These are phyloP conservation scores for Lasioglossum albipes DNA, from an alignment of 1,140 invertebrate species.

Conservation along the genomic window DNA sequence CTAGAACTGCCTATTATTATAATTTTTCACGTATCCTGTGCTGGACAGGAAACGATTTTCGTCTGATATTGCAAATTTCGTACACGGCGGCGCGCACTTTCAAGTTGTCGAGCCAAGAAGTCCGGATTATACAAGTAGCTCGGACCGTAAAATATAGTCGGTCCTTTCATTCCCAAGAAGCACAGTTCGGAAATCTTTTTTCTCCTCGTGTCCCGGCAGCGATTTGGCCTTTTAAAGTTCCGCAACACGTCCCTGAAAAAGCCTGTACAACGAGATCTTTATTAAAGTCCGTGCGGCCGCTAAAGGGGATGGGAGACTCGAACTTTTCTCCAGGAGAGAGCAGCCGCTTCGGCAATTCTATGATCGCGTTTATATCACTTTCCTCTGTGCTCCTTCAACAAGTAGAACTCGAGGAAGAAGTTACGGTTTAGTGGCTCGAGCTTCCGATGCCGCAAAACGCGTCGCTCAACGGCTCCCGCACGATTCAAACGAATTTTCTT, in stretches of 20 bases:
- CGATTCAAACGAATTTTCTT: slow-evolving; percentile 11
- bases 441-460: neutral
- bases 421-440: slow-evolving; percentile 16
- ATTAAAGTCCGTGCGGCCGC: slow-evolving; percentile 16
- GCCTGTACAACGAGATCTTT: slow-evolving; percentile 26
- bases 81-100: no score
- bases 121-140: no score
- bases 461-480: neutral
- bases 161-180: neutral
- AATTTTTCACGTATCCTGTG: no score
- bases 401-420: slow-evolving; percentile 33
- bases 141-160: no score
- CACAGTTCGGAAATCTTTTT: neutral
- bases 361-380: slow-evolving; percentile 37
- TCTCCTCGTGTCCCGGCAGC: neutral
- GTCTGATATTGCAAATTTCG: no score
- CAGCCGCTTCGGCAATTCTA: slow-evolving; percentile 16
- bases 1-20: no score
- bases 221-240: neutral
- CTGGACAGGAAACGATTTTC: no score
- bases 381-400: slow-evolving; percentile 19
- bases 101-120: no score
- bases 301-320: slow-evolving; percentile 39
- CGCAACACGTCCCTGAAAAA: neutral
- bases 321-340: slow-evolving; percentile 6